Evolutionary conservation across 2,113 vertebrate species (phyloP), one percentile per base, ranked within the genome.

Genomic region (Calypte anna): DNA sequence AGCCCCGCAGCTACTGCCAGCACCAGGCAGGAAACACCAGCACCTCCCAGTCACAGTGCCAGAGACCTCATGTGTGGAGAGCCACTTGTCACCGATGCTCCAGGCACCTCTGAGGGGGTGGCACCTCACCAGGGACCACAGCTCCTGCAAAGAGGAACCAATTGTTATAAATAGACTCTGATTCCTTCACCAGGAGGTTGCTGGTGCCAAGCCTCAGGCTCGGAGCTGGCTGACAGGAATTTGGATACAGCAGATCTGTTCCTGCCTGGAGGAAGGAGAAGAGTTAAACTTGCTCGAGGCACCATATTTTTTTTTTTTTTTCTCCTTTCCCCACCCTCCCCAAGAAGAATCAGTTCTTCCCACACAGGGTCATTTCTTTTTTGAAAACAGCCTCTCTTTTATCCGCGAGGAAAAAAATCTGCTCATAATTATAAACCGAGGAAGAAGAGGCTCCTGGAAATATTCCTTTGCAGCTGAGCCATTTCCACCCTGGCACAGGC

Each of bases 381-480:
- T 92, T 82, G 80, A 96, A 96, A 96, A 58, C 93, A 97, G 77
- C 92, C 92, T 97, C 92, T 13, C 86, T 96, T 96, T 97, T 95
- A 96, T 95, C 94, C 96, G 90, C 90, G 87, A 96, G 83, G 92
- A 40, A 40, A 40, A 40, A 97, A 96, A 96, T 97, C 94, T 97
- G 96, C 96, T 97, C 91, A 24, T 96, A 95, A 97, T 96, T 97
- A 96, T 54, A 96, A 96, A 87, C 69, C 77, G 66, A 90, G 86
- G 86, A 97, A 96, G 90, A 77, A 88, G 93, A 93, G 94, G 88
- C 86, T 96, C 96, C 96, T 96, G 95, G 96, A 95, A 97, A 97
- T 95, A 96, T 96, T 95, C 96, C 86, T 96, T 79, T 96, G 95
- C 96, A 95, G 96, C 96, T 96, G 96, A 96, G 96, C 94, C 94